Conservation (phyloP, 2,888 invertebrate genomes). For the Noctua fimbriata region DNA sequence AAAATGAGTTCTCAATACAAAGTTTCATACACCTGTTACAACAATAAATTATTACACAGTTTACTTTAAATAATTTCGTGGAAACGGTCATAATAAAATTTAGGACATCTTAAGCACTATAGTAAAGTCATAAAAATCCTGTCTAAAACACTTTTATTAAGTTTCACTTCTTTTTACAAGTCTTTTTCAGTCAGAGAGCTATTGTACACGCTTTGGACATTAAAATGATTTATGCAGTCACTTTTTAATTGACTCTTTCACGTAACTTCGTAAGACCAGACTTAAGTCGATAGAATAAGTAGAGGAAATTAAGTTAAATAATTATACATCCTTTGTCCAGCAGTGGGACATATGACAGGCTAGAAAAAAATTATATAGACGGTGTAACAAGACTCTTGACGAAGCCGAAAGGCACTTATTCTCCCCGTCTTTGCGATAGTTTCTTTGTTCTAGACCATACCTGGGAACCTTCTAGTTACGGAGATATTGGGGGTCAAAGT, state of each 20-base stretch:
- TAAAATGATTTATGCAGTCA: slow-evolving; percentile 24
- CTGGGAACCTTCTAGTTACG: no score
- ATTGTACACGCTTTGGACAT: slow-evolving; percentile 18
- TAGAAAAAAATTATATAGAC: no score
- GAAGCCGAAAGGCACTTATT: no score
- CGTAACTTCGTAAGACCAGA: neutral
- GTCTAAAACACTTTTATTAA: neutral
- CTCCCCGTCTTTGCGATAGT: no score
- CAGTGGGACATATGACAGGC: no score
- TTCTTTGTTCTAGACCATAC: no score
- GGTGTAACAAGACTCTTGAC: no score
- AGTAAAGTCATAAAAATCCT: neutral
- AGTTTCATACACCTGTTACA: neutral
- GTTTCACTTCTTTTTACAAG: neutral
- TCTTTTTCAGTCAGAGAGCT: neutral
- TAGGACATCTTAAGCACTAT: neutral
- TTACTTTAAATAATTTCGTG: neutral
- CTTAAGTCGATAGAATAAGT: neutral
- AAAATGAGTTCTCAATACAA: neutral
- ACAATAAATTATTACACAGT: neutral
- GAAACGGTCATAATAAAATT: neutral
- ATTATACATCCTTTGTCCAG: neutral
- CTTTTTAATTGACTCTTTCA: slow-evolving; percentile 20
- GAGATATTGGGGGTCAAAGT: no score
- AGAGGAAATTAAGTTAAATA: neutral